Conservation (phyloP, 2,113 vertebrate species). For the Macrotis lagotis region DNA sequence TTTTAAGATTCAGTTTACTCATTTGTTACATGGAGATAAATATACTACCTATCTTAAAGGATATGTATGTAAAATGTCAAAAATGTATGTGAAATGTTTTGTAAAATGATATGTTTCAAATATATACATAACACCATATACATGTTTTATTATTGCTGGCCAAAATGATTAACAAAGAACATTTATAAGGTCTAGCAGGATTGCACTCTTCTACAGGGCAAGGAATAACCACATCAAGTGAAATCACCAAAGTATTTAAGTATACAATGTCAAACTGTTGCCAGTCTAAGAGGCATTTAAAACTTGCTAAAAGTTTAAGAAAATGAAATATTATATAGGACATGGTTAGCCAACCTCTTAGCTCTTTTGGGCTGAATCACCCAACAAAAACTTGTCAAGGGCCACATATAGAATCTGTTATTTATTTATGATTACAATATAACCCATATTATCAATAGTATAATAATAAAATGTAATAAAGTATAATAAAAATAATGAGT, state of each 20-base stretch:
- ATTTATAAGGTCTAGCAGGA: neutral
- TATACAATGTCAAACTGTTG: neutral
- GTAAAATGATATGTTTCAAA: neutral
- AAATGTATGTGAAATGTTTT: neutral
- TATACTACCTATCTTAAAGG: neutral
- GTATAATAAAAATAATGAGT: too few species aligned
- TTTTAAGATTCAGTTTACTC: neutral
- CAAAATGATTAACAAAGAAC: neutral
- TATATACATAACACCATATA: neutral
- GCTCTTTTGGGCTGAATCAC: too few species aligned
- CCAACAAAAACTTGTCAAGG: too few species aligned
- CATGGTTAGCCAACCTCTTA: too few species aligned
- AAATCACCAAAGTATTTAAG: neutral
- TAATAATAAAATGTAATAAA: too few species aligned
- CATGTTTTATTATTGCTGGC: neutral
- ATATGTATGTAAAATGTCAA: neutral
- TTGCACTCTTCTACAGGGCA: neutral
- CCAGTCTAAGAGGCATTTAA: neutral
- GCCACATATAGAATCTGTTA: too few species aligned
- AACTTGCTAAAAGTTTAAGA: neutral
- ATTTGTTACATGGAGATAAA: neutral
- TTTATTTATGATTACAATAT: too few species aligned
- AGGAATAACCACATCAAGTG: neutral
- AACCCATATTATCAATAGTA: too few species aligned
- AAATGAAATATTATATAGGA: too few species aligned